A percentile compares a stretch with the other conserved stretches of the same genome.
phyloP scores from a whole-genome alignment of 2,113 vertebrate species.

The Tychaedon coryphoeus region DNA sequence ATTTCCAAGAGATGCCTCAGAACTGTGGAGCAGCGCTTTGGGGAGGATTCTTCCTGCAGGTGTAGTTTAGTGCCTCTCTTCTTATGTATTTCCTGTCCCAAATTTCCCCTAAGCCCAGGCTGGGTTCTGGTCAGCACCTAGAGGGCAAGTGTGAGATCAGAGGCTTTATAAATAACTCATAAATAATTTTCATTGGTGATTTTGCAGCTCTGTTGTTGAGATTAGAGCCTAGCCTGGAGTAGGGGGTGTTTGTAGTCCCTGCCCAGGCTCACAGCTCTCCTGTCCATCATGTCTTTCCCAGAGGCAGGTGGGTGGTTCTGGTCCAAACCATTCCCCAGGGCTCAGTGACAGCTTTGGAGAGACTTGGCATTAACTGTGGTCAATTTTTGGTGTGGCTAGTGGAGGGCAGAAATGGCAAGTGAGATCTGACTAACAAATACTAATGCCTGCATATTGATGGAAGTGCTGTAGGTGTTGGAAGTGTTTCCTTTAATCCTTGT shows the following conservation, averaged over 20 bases:
- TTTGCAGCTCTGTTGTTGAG: neutral
- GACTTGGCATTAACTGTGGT: neutral
- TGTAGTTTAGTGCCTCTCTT: neutral
- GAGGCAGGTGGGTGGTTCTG: neutral
- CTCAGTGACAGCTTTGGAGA: neutral
- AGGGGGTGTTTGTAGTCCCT: neutral
- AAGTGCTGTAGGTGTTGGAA: neutral
- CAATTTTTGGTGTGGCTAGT: neutral
- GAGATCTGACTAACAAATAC: neutral
- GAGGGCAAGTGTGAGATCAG: neutral
- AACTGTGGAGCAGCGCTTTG: neutral
- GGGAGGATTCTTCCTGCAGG: neutral
- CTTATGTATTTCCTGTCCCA: neutral
- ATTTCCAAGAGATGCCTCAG: neutral
- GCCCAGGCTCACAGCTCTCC: neutral
- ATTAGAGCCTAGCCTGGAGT: neutral
- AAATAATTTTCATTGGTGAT: neutral
- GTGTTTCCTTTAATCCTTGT: neutral
- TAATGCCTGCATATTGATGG: neutral
- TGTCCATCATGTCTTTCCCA: rapidly evolving
- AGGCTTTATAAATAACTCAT: neutral
- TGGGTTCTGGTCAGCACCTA: neutral
- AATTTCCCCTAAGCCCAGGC: neutral
- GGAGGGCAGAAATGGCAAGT: neutral
- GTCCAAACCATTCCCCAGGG: neutral